Evolutionary conservation across 2,113 vertebrate genomes (phyloP), one percentile per base, ranked within the genome.

Genomic region (Rhinichthys klamathensis): DNA sequence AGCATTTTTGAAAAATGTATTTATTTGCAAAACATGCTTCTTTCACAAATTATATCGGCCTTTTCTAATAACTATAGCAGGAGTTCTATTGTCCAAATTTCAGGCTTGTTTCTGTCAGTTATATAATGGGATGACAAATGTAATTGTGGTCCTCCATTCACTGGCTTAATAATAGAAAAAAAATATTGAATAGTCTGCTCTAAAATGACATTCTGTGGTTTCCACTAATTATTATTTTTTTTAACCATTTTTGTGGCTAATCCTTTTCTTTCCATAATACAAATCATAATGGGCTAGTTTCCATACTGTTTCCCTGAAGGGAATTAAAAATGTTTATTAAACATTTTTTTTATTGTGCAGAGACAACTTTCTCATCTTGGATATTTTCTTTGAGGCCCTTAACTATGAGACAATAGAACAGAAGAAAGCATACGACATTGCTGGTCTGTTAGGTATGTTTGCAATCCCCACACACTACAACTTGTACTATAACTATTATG

Each of bases 311-410:
- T 18, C 35, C 32, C 35, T 67, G 54, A 60, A 67, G 76, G 27
- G 54, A 51, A 84, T 70, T 80, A 25, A 81, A 72, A 35, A 49
- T 51, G 60, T 80, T 16, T 79, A 73, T 69, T 76, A 30, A 85
- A 41, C 23, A 0, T 8, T 41, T 41, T 15, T 84, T 51, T 60
- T 25, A 82, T 65, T 35, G 65, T 82, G 35, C 95, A 99, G 98
- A 91, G 98, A 99, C 93, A 99, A 99, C 93, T 98, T 99, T 92
- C 93, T 99, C 82, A 97, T 99, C 75, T 93, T 99, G 74, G 98
- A 99, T 80, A 96, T 99, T 92, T 99, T 98, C 94, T 99, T 99
- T 58, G 98, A 99, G 91, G 96, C 97, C 0, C 94, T 99, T 76
- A 99, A 97, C 90, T 99, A 97, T 0, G 98, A 99, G 91, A 96